Evolutionary conservation across 2,113 vertebrate genomes (phyloP).

Genomic region (Piprites chloris): DNA sequence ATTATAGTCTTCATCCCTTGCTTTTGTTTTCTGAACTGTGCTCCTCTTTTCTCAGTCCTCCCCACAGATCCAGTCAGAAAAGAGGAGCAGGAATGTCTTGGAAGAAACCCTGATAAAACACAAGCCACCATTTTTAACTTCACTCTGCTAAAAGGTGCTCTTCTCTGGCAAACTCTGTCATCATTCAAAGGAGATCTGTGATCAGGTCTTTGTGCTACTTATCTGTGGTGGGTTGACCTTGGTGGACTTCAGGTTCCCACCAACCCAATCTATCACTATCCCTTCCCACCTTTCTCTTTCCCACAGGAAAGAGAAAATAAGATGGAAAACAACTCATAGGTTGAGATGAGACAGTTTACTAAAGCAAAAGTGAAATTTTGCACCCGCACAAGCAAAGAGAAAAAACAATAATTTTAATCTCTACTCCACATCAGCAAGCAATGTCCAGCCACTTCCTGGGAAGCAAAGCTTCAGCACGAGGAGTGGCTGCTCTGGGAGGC

Average conservation of each 20-base stretch:
- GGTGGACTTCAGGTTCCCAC: background rate
- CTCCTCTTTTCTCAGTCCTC: background rate
- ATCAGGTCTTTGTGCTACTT: background rate
- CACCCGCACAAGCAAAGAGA: background rate
- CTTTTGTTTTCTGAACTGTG: background rate
- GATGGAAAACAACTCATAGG: background rate
- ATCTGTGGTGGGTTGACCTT: background rate
- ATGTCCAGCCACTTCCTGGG: background rate
- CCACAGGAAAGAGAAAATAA: background rate
- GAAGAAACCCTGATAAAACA: background rate
- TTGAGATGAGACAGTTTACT: background rate
- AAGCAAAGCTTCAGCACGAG: background rate
- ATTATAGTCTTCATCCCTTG: background rate
- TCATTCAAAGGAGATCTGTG: background rate
- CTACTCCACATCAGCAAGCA: background rate
- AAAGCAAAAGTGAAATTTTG: background rate
- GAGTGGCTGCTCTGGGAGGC: too few species aligned
- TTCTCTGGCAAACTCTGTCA: background rate
- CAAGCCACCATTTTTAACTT: accelerated
- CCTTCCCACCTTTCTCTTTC: background rate
- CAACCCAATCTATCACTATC: background rate
- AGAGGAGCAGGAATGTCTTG: background rate
- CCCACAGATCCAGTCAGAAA: background rate
- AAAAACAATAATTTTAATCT: background rate
- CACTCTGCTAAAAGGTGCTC: background rate